phyloP scores from a whole-genome alignment of 2,797 vertebrate genomes.

The Acridotheres tristis region DNA sequence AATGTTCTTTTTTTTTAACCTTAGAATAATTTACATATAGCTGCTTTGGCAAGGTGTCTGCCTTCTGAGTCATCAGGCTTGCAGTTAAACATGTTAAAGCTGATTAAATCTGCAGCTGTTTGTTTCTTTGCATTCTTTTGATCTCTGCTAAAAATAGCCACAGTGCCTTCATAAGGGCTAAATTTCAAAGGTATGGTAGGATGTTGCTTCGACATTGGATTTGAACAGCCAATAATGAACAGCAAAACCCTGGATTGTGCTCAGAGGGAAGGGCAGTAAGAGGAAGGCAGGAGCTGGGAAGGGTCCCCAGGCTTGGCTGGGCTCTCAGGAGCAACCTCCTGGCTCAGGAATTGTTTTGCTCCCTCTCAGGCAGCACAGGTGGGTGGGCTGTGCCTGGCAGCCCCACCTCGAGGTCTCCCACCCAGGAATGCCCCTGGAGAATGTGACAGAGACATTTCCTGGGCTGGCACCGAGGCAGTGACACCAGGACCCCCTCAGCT shows the following conservation, averaged over 20 bases:
- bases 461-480: background rate
- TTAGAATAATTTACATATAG: background rate
- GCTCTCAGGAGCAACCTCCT: background rate
- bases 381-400: fast-evolving
- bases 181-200: background rate
- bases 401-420: background rate
- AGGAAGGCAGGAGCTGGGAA: background rate
- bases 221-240: background rate
- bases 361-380: fast-evolving
- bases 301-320: background rate
- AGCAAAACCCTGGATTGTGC: background rate
- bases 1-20: background rate
- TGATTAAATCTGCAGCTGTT: background rate
- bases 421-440: background rate
- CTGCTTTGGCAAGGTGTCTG: background rate
- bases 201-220: background rate
- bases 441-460: background rate
- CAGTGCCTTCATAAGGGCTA: background rate
- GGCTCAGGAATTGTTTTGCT: background rate
- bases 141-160: background rate
- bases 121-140: background rate
- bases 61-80: background rate
- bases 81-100: background rate
- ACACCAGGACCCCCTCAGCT: fast-evolving
- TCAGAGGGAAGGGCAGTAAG: background rate